Evolutionary conservation across 2,888 invertebrate species (phyloP).

Genomic region (Drosophila falleni): DNA sequence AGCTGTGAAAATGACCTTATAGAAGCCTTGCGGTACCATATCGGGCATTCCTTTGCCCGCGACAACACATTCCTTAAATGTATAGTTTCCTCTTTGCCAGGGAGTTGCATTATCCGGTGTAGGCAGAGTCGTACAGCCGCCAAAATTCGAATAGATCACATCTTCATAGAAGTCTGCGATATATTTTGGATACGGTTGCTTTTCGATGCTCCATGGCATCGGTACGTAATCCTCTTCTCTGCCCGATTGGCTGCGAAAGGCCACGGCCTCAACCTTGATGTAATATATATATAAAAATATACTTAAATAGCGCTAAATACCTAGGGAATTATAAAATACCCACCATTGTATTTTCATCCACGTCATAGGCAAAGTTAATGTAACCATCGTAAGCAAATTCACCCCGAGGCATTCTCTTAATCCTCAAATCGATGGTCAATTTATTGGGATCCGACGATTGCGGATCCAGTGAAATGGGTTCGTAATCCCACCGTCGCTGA

Average conservation of each 20-base stretch:
- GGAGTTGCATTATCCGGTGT: neutral
- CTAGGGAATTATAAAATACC: neutral
- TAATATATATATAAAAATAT: neutral
- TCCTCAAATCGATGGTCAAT: fast-evolving
- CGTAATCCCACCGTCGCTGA: constrained; percentile 64
- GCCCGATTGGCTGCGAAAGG: constrained; percentile 50
- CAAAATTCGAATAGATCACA: constrained; percentile 36
- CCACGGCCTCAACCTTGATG: constrained; percentile 33
- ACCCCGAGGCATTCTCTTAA: constrained; percentile 27
- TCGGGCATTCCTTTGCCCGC: constrained; percentile 56
- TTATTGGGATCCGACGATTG: neutral
- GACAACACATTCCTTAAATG: constrained; percentile 28
- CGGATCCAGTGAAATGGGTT: constrained; percentile 26
- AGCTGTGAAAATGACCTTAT: constrained; percentile 32
- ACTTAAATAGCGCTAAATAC: neutral
- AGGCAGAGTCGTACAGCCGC: constrained; percentile 38
- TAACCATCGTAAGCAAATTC: constrained; percentile 20
- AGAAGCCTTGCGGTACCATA: constrained; percentile 53
- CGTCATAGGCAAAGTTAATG: neutral
- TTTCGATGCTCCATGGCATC: constrained; percentile 37
- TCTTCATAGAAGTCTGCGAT: constrained; percentile 39
- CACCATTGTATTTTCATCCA: constrained; percentile 40
- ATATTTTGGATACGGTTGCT: constrained; percentile 21
- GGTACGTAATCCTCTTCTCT: constrained; percentile 51
- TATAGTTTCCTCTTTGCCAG: constrained; percentile 7